Base-by-base conservation (phyloP, 2,113 vertebrate species). In the Carassius gibelio region DNA sequence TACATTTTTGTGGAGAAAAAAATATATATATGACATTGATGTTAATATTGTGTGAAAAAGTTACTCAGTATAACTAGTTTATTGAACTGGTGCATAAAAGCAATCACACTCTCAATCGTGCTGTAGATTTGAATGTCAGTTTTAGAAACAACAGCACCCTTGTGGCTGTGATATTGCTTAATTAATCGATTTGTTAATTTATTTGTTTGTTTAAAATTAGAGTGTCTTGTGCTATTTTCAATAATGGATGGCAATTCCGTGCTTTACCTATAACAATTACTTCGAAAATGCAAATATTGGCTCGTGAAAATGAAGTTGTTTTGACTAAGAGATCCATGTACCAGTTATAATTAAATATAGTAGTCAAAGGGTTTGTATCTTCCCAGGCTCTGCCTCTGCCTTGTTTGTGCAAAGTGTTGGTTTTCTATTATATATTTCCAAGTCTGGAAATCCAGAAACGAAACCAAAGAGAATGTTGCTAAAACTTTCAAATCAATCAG, bases 401-500 rank as follows among this genome's bases (percentile, higher is more conserved):
- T 64, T 66, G 1, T 64, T 64, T 50, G 1, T 64, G 13, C 4
- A 81, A 59, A 66, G 1, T 26, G 59, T 19, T 42, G 76, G 38
- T 61, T 79, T 66, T 26, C 15, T 81, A 9, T 66, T 17, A 78
- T 26, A 78, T 59, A 36, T 50, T 30, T 8, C 42, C 66, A 7
- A 6, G 10, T 59, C 9, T 14, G 3, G 10, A 64, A 26, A 81
- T 66, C n/a, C 36, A 81, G 55, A 19, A 64, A 66, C 3, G 0
- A 64, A 66, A 4, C 1, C 30, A 78, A 61, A n/a, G 52, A 38
- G 7, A 59, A 0, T 38, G 21, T 38, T 61, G 5, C 7, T 69
- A 71, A 76, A 59, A 80, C 1, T 15, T 11, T 80, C 7, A 42
- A 80, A 80, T 48, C 19, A 80, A 11, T 80, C 14, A 64, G n/a